Base-by-base conservation (phyloP, 1,140 invertebrate species). In the Pomacea maculata region DNA sequence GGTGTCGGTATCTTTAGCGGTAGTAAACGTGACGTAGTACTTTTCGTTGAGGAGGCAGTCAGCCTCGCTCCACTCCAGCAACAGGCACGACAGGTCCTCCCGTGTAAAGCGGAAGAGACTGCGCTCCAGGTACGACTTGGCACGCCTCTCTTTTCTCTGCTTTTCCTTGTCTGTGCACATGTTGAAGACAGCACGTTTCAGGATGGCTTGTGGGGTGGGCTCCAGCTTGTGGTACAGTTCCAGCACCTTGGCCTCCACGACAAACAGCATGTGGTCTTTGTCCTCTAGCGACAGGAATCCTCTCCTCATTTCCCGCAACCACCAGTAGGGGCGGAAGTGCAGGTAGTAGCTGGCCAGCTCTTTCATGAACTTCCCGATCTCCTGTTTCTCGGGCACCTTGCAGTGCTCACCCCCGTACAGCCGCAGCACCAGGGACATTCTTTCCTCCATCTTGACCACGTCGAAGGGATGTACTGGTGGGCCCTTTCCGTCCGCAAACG, bases 291-390 rank as follows among this genome's bases (percentile, higher is more conserved):
- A 67, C 63, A 77, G 63, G 21, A 77, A 45, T 6, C 75, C 75
- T 1, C 75, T 57, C 75, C 75, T 34, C 75, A 77, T 67, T 63
- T 77, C 75, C 5, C 75, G 25, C 64, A 77, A 29, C 75, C 75
- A 77, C 75, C 75, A 77, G 75, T 34, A 77, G 45, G 75, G 75
- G 61, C 67, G 73, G 19, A 73, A 70, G 77, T 78, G 67, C 17
- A 78, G 77, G 54, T 78, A 78, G 77, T 78, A 78, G 15, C 21
- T 67, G 19, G 77, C 77, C 77, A 78, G 77, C 25, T 78, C 45
- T 2, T 15, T 65, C 65, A 78, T 17, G 57, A 78, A 78, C 65
- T 21, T 25, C 45, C 70, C 65, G 65, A 70, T 52, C n/a, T 78
- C 77, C 1, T 57, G 65, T 14, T 17, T 14, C 67, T 70, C 52